Base-by-base conservation (phyloP, 2,888 invertebrate genomes). In the Sialis lutaria region DNA sequence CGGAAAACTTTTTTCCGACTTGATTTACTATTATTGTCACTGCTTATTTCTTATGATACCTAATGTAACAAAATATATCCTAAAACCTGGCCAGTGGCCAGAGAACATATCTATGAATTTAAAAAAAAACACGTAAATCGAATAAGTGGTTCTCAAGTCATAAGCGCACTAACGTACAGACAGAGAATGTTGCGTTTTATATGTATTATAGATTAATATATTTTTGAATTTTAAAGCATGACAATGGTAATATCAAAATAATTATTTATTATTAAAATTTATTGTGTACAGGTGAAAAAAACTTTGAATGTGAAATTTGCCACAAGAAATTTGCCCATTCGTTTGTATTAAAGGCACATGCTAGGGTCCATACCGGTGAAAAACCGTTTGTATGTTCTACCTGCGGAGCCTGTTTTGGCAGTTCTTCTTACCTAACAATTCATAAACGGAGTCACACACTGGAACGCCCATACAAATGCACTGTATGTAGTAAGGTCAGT, bases 261-360 rank as follows among this genome's bases (percentile, higher is more conserved):
- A 2, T 7, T 37, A 7, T 37, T 10, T 37, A 1, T 37, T 37
- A 37, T 37, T 2, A 37, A 37, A 6, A 37, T 37, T 37, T 6
- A 37, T 37, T 37, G 2, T 22, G 22, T 22, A 37, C 12, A 37
- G 37, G 64, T 3, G 64, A 62, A 50, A 57, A 55, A 45, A 63
- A 62, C 40, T 57, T 62, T 50, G 58, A 60, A 48, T 64, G 64
- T 50, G 56, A 56, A 40, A 55, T 53, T 30, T 64, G 64, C 50
- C 61, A 63, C 56, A 61, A 58, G 52, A 53, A 54, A 48, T 64
- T 64, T 53, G 61, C 60, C 5, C 60, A 63, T 55, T 62, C 63
- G 0, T 63, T 61, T 50, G 61, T 61, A 9, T 50, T 63, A 9
- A 61, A 55, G 33, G 58, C 60, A 1, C 63, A 63, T 46, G 58